phyloP scores from a whole-genome alignment of 2,888 invertebrate genomes.

The Macrosoma leucophasiata region DNA sequence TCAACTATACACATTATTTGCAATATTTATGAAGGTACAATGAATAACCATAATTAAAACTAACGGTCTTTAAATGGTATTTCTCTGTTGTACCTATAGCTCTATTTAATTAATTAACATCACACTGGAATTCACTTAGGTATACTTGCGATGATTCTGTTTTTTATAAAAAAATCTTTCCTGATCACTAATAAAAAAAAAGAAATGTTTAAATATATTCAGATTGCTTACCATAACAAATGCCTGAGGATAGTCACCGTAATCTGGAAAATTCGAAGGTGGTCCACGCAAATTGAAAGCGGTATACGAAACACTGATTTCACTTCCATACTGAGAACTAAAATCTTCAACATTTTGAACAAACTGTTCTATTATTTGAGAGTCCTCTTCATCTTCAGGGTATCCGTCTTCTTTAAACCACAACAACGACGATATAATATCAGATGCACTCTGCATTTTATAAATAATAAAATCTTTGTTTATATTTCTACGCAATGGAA shows the following conservation, averaged over 20 bases:
- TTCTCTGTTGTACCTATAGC: too few relatives aligned
- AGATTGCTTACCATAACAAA: conserved; percentile 86
- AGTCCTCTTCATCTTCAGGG: conserved; percentile 44
- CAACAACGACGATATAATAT: conserved; percentile 59
- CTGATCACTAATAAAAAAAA: too few relatives aligned
- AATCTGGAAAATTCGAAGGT: conserved; percentile 89
- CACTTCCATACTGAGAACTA: conserved; percentile 93
- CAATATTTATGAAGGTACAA: too few relatives aligned
- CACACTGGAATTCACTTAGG: too few relatives aligned
- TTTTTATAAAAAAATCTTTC: too few relatives aligned
- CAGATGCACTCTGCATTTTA: conserved; percentile 63
- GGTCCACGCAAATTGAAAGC: conserved; percentile 90
- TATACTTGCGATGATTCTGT: too few relatives aligned
- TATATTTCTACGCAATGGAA: conserved; percentile 9
- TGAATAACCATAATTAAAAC: too few relatives aligned
- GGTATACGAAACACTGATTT: conserved; percentile 90
- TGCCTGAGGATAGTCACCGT: conserved; percentile 93
- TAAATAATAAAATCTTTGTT: too few relatives aligned
- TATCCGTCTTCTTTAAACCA: conserved; percentile 54
- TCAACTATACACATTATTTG: too few relatives aligned
- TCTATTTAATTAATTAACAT: too few relatives aligned
- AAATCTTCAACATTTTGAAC: conserved; percentile 87
- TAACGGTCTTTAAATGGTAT: too few relatives aligned
- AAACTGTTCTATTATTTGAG: conserved; percentile 81
- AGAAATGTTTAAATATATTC: conserved; percentile 32